A percentile compares a stretch with the other conserved stretches of the same genome.
Evolutionary conservation across 1,140 invertebrate species (phyloP).

Genomic region (Kradibia gibbosae): DNA sequence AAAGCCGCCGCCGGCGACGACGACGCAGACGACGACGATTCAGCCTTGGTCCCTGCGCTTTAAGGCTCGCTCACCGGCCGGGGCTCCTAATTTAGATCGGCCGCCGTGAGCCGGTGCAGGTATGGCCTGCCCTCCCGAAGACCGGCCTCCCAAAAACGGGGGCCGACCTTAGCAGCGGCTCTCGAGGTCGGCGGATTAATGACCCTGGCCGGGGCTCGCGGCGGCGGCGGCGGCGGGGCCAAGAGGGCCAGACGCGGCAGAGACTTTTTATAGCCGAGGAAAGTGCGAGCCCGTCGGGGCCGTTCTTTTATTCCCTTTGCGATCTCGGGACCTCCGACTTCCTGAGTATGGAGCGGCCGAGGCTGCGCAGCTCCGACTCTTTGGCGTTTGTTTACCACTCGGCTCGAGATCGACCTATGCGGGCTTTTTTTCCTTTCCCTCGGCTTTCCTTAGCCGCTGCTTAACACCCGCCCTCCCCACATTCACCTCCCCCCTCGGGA

Average conservation of each 20-base stretch:
- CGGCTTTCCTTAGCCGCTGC: too few species aligned
- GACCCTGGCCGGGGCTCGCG: not conserved
- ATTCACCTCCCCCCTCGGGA: too few species aligned
- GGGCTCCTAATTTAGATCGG: too few species aligned
- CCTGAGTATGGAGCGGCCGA: not conserved
- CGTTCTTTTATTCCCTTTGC: not conserved
- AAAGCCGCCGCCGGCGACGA: too few species aligned
- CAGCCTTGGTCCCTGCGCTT: too few species aligned
- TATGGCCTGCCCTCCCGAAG: too few species aligned
- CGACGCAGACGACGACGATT: too few species aligned
- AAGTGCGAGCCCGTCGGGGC: constrained; percentile 20
- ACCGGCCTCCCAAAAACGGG: not conserved
- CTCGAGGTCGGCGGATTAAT: constrained; percentile 10
- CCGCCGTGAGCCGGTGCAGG: too few species aligned
- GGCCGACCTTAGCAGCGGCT: not conserved
- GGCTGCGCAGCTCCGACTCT: too few species aligned
- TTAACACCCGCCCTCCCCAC: too few species aligned
- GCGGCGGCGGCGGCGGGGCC: not conserved
- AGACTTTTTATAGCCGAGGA: not conserved
- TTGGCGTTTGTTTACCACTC: not conserved
- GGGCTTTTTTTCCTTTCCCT: not conserved
- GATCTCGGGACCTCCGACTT: not conserved
- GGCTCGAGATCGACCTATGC: not conserved
- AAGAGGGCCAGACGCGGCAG: too few species aligned
- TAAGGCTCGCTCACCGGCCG: too few species aligned